These are phyloP conservation scores for Hanleya hanleyi DNA, from an alignment of 2,888 invertebrate genomes.

Conservation along the genomic window DNA sequence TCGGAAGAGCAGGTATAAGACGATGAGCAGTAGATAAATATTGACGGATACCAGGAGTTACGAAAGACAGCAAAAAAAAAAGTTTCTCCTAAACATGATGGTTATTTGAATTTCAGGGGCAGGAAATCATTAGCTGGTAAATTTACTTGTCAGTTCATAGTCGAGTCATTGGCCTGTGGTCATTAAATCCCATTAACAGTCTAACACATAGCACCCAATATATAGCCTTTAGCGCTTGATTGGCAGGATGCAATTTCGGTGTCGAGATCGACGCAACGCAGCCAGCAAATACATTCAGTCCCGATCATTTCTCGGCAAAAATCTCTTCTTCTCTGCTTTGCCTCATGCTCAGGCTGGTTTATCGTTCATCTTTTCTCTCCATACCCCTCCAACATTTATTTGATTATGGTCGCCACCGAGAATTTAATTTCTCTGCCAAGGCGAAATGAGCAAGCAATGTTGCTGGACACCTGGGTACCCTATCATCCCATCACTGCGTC, in stretches of 20 bases:
- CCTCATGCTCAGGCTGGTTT: neutral
- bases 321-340: neutral
- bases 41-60: no score
- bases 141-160: constrained; percentile 8
- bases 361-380: constrained; percentile 3
- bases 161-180: constrained; percentile 10
- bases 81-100: no score
- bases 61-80: no score
- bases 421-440: constrained; percentile 5
- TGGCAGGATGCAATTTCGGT: neutral
- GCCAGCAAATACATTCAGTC: neutral
- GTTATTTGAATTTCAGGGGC: constrained; percentile 4
- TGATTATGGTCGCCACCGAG: constrained; percentile 2
- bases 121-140: constrained; percentile 5
- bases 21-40: no score
- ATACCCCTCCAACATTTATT: neutral
- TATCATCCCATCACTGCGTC: neutral
- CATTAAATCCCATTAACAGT: constrained; percentile 7
- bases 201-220: neutral
- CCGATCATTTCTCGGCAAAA: neutral
- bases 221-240: neutral
- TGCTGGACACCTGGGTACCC: neutral
- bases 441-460: neutral
- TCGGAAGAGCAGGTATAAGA: no score
- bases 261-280: neutral